Evolutionary conservation across 2,113 vertebrate genomes (phyloP).

Genomic region (Rattus norvegicus): GRCr8 NC_086023.1:139788001-139788500

Average conservation of each 20-base stretch:
- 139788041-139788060: conserved; percentile 80
- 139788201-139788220: conserved; percentile 83
- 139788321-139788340: conserved; percentile 69
- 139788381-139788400: conserved; percentile 61
- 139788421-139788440: conserved; percentile 54
- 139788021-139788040: conserved; percentile 80
- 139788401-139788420: conserved; percentile 69
- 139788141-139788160: conserved; percentile 80
- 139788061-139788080: conserved; percentile 77
- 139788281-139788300: conserved; percentile 80
- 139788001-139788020: conserved; percentile 78
- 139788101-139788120: conserved; percentile 78
- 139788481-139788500: conserved; percentile 43
- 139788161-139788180: conserved; percentile 82
- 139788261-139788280: conserved; percentile 80
- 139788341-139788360: conserved; percentile 57
- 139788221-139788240: conserved; percentile 78
- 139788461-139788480: conserved; percentile 48
- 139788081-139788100: conserved; percentile 78
- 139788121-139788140: conserved; percentile 80
- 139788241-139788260: conserved; percentile 82
- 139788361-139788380: conserved; percentile 71
- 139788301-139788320: conserved; percentile 80
- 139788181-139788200: conserved; percentile 86
- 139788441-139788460: conserved; percentile 55